Conservation (phyloP, 2,113 vertebrate genomes). For the Zootoca vivipara region DNA sequence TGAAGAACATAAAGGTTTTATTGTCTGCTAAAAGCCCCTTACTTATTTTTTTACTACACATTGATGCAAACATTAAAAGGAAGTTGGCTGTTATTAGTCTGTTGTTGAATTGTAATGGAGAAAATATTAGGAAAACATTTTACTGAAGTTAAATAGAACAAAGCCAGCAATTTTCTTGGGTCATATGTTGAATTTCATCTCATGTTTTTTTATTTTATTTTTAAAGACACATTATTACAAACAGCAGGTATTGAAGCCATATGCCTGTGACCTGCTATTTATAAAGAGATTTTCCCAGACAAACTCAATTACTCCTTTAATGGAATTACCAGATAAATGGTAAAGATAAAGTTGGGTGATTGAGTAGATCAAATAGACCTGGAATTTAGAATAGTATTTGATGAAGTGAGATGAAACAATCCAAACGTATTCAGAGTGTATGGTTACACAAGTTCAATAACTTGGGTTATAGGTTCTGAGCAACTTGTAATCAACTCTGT, state of each 20-base stretch:
- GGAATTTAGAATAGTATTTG: conserved; percentile 7
- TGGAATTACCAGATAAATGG: neutral
- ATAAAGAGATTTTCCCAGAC: conserved; percentile 1
- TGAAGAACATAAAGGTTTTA: conserved; percentile 60
- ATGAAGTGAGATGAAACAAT: neutral
- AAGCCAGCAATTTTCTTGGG: conserved; percentile 54
- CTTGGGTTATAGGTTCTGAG: neutral
- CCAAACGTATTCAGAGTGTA: neutral
- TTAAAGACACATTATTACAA: conserved; percentile 31
- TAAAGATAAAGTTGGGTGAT: neutral
- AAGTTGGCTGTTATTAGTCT: conserved; percentile 62
- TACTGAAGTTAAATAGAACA: conserved; percentile 40
- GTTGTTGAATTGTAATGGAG: conserved; percentile 59
- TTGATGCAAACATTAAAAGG: conserved; percentile 58
- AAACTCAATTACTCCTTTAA: neutral
- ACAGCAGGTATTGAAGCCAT: conserved; percentile 38
- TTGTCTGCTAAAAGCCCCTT: conserved; percentile 58
- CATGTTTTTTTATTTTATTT: conserved; percentile 9
- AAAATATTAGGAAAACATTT: conserved; percentile 60
- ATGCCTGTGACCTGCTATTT: conserved; percentile 35
- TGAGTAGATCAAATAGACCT: neutral
- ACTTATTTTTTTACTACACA: conserved; percentile 58
- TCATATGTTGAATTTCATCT: conserved; percentile 24
- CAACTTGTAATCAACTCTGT: neutral
- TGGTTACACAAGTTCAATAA: neutral